Evolutionary conservation across 2,888 invertebrate genomes (phyloP).

Genomic region (Neoitamus cyanurus): DNA sequence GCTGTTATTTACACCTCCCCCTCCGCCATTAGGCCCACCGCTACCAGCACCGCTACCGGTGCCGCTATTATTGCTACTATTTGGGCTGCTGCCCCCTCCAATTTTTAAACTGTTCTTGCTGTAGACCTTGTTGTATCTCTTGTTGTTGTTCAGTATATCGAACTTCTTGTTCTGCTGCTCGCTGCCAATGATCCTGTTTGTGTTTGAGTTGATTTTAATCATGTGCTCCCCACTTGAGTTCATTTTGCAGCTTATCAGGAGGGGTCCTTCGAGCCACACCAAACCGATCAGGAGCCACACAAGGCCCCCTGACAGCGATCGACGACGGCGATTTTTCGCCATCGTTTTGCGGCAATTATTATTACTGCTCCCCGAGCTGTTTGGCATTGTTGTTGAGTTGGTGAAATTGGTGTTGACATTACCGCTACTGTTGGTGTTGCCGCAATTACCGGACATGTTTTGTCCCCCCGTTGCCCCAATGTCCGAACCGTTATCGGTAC

Average conservation of each 20-base stretch:
- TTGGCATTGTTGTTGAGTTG: background rate
- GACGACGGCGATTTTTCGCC: constrained; percentile 21
- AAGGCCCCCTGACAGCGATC: constrained; percentile 40
- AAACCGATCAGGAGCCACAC: constrained; percentile 63
- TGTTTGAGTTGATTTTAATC: constrained; percentile 41
- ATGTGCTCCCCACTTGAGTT: constrained; percentile 37
- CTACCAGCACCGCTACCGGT: constrained; percentile 9
- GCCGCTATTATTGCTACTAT: constrained; percentile 38
- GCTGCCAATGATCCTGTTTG: constrained; percentile 28
- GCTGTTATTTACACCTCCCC: constrained; percentile 23
- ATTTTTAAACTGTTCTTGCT: constrained; percentile 40
- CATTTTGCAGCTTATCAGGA: constrained; percentile 61
- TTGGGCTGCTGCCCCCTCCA: constrained; percentile 28
- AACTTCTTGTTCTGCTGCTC: constrained; percentile 42
- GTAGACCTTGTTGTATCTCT: constrained; percentile 45
- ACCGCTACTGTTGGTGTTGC: background rate
- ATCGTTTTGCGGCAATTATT: background rate
- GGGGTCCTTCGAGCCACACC: constrained; percentile 62
- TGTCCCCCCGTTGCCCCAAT: too few species aligned
- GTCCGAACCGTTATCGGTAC: too few species aligned
- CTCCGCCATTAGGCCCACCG: background rate
- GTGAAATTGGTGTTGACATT: background rate
- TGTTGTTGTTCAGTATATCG: constrained; percentile 43
- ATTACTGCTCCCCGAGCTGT: background rate
- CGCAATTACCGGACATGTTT: background rate